phyloP scores from a whole-genome alignment of 2,888 invertebrate species.

The Odontomyia ornata region DNA sequence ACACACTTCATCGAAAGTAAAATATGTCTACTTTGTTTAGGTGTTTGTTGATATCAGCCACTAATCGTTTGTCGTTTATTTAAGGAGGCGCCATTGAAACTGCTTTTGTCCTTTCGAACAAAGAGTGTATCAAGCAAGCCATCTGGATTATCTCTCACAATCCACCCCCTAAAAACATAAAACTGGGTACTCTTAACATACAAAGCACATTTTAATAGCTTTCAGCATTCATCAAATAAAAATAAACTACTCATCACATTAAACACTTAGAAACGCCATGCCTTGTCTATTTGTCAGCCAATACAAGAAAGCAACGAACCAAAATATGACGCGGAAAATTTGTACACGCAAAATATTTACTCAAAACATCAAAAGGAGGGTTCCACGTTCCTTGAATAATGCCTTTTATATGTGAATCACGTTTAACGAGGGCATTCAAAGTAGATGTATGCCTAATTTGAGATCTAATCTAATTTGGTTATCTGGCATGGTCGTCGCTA shows the following conservation, averaged over 20 bases:
- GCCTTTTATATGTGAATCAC: background rate
- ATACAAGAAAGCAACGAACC: slow-evolving; percentile 1
- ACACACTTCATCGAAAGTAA: too few species aligned
- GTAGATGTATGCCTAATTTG: slow-evolving; percentile 44
- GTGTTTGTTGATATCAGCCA: too few species aligned
- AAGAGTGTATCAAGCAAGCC: too few species aligned
- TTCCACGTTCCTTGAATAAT: background rate
- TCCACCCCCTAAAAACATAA: too few species aligned
- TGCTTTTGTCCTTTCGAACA: too few species aligned
- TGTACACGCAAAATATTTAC: slow-evolving; percentile 50
- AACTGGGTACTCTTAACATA: too few species aligned
- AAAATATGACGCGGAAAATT: slow-evolving; percentile 49
- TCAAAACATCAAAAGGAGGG: slow-evolving; percentile 28
- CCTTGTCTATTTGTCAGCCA: slow-evolving; percentile 2
- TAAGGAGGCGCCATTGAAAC: too few species aligned
- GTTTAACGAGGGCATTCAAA: background rate
- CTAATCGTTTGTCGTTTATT: too few species aligned
- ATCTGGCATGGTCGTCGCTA: slow-evolving; percentile 48
- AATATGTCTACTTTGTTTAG: too few species aligned
- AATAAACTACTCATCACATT: slow-evolving; percentile 36
- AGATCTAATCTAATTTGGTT: slow-evolving; percentile 49
- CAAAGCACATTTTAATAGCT: slow-evolving; percentile 35
- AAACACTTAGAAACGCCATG: slow-evolving; percentile 25
- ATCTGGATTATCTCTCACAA: slow-evolving; percentile 32
- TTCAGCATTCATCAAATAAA: slow-evolving; percentile 29